phyloP scores from a whole-genome alignment of 2,888 invertebrate species.

The Thymelicus lineola region DNA sequence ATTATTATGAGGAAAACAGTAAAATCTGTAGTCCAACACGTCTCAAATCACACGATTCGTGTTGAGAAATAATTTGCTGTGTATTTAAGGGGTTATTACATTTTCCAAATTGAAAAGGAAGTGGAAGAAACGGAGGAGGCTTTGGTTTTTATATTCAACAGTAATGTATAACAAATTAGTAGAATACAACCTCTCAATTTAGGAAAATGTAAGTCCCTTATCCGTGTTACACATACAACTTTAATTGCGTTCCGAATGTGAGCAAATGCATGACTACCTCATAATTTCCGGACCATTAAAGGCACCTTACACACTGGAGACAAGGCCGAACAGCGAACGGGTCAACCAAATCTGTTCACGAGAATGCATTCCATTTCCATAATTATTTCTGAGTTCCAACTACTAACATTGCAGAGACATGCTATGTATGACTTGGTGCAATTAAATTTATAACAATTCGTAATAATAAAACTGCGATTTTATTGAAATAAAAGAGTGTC shows the following conservation, averaged over 20 bases:
- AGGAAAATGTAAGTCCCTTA: too few species aligned
- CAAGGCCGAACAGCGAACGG: constrained; percentile 75
- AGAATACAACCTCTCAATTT: too few species aligned
- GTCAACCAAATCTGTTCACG: constrained; percentile 57
- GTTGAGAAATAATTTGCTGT: constrained; percentile 60
- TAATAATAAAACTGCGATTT: too few species aligned
- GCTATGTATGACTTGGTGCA: too few species aligned
- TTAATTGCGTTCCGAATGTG: constrained; percentile 57
- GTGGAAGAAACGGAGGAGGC: too few species aligned
- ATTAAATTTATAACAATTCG: too few species aligned
- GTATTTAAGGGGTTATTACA: constrained; percentile 50
- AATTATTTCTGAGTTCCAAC: constrained; percentile 55
- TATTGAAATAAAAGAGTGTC: too few species aligned
- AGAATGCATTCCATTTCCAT: constrained; percentile 68
- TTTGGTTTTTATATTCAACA: too few species aligned
- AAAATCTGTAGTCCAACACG: not conserved
- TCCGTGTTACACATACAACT: constrained; percentile 54
- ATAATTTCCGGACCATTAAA: constrained; percentile 79
- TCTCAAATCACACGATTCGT: constrained; percentile 47
- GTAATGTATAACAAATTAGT: too few species aligned
- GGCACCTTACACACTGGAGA: constrained; percentile 57
- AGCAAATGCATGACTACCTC: constrained; percentile 61
- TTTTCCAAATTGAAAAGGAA: too few species aligned
- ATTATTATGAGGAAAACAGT: constrained; percentile 2
- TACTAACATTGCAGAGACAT: constrained; percentile 29